Percentiles rank a stretch among this genome's conserved stretches.
These are phyloP conservation scores for Theonella swinhoei DNA, from an alignment of 37 sponge, comb jelly and placozoan genomes.

Conservation along the genomic window DNA sequence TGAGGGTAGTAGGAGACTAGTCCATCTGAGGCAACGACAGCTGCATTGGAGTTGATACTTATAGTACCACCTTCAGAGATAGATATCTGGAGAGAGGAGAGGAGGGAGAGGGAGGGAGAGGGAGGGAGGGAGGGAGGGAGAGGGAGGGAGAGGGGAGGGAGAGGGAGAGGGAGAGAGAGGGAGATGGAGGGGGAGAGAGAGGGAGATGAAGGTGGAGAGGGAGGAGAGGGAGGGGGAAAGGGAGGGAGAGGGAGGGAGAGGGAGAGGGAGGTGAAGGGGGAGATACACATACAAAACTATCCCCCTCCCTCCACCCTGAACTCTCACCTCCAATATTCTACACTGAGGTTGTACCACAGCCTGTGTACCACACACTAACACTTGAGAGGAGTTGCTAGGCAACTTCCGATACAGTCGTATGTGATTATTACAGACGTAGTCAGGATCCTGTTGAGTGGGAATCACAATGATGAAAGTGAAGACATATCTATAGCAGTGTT, in stretches of 20 bases:
- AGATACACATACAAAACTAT: too few relatives aligned
- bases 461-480: neutral
- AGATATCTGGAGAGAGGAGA: too few relatives aligned
- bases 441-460: neutral
- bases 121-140: neutral
- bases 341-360: constrained; percentile 3
- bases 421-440: constrained; percentile 1
- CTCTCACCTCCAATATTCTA: constrained; percentile 12
- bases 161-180: neutral
- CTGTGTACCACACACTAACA: constrained; percentile 33
- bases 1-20: constrained; percentile 18
- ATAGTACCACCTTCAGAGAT: too few relatives aligned
- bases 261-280: too few relatives aligned
- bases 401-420: constrained; percentile 6
- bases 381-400: neutral
- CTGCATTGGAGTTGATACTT: too few relatives aligned
- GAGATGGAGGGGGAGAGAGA: neutral
- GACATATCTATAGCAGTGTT: neutral
- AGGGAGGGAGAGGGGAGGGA: neutral
- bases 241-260: too few relatives aligned
- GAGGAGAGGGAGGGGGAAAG: too few relatives aligned
- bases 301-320: too few relatives aligned
- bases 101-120: too few relatives aligned
- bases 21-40: constrained; percentile 5
- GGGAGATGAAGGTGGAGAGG: too few relatives aligned